These are phyloP conservation scores for Dasypolia templi DNA, from an alignment of 2,888 invertebrate genomes.

Conservation along the genomic window DNA sequence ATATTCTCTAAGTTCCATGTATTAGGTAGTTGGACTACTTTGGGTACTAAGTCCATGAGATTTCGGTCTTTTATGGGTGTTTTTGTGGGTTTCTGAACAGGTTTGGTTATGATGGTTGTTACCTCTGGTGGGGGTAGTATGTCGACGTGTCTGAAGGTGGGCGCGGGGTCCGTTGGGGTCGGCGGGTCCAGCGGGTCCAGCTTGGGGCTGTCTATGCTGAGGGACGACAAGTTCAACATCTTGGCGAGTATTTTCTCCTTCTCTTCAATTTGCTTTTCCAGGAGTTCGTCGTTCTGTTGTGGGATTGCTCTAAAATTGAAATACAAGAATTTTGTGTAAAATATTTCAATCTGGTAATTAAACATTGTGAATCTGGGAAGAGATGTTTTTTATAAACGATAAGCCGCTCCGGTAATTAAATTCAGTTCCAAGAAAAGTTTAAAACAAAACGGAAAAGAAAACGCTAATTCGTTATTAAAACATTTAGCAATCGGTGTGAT, in stretches of 20 bases:
- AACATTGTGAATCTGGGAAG: not conserved
- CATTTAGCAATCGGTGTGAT: conserved; percentile 24
- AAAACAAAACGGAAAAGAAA: not conserved
- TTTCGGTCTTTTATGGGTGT: conserved; percentile 59
- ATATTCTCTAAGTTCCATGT: conserved; percentile 91
- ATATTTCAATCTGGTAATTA: not conserved
- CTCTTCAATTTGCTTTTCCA: conserved; percentile 93
- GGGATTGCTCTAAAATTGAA: conserved; percentile 83
- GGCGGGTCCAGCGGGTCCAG: conserved; percentile 39
- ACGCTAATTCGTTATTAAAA: conserved; percentile 49
- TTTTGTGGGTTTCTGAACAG: conserved; percentile 46
- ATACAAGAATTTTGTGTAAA: not conserved
- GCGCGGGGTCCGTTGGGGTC: conserved; percentile 39
- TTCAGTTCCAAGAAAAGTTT: not conserved
- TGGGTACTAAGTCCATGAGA: conserved; percentile 83
- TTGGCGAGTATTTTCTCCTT: conserved; percentile 94
- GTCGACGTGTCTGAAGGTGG: conserved; percentile 50
- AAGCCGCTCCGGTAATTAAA: not conserved
- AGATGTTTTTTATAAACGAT: not conserved
- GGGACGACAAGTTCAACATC: conserved; percentile 91
- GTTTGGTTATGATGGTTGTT: conserved; percentile 38
- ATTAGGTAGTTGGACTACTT: conserved; percentile 89
- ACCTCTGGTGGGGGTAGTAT: conserved; percentile 45
- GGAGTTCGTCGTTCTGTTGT: conserved; percentile 91
- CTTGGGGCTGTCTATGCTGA: conserved; percentile 76